Evolutionary conservation across 2,113 vertebrate species (phyloP).

Genomic region (Tetrao urogallus): DNA sequence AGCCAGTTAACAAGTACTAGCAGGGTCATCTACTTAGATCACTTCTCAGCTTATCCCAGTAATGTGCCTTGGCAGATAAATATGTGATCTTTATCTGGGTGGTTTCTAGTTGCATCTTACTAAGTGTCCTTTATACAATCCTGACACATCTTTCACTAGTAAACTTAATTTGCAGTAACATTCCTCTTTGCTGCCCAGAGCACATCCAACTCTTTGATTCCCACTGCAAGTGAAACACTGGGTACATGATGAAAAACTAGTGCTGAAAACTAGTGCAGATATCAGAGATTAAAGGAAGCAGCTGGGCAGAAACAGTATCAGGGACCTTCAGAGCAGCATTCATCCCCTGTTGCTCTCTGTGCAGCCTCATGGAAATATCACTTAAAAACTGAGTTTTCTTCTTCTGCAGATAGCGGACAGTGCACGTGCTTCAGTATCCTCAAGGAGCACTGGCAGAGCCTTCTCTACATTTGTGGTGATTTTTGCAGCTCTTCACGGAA

Average conservation of each 20-base stretch:
- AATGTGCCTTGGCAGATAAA: constrained; percentile 28
- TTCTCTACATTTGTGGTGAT: not conserved
- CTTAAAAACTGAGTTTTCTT: not conserved
- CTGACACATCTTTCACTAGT: not conserved
- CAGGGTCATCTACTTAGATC: constrained; percentile 33
- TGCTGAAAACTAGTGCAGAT: not conserved
- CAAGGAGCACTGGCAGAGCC: not conserved
- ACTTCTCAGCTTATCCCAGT: constrained; percentile 27
- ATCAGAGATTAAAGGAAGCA: not conserved
- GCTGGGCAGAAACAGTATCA: not conserved
- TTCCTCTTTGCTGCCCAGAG: not conserved
- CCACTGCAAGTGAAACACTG: not conserved
- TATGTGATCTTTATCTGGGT: not conserved
- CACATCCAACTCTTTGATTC: not conserved
- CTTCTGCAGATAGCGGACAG: not conserved
- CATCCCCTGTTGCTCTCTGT: not conserved
- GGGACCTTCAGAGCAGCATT: not conserved
- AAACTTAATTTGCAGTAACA: not conserved
- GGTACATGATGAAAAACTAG: not conserved
- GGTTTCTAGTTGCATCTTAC: constrained; percentile 26
- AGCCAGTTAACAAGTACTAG: not conserved
- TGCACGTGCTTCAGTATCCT: not conserved
- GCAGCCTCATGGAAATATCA: not conserved
- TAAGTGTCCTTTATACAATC: not conserved
- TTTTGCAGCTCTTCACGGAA: not conserved